Evolutionary conservation across 2,888 invertebrate species (phyloP).

Genomic region (Caenorhabditis plicata): DNA sequence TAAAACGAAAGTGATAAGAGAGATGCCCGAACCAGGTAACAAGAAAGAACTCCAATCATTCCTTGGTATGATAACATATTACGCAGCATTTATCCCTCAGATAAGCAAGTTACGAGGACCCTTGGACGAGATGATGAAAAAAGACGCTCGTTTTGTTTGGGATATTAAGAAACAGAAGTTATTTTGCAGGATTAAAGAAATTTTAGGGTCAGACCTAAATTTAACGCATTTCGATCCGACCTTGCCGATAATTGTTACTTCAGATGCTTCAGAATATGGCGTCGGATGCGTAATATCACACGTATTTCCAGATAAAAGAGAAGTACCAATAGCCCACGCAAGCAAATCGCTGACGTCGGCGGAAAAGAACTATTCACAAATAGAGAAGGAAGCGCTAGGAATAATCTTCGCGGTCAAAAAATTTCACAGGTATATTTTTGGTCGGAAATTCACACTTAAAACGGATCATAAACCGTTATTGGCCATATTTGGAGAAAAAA

Average conservation of each 20-base stretch:
- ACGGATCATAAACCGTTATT: slow-evolving; percentile 69
- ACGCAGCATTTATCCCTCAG: slow-evolving; percentile 16
- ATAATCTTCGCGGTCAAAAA: slow-evolving; percentile 66
- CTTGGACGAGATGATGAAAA: slow-evolving; percentile 4
- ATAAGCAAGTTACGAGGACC: slow-evolving; percentile 8
- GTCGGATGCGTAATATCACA: slow-evolving; percentile 51
- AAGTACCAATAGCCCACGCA: slow-evolving; percentile 47
- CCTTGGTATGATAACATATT: slow-evolving; percentile 28
- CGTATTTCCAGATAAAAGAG: slow-evolving; percentile 34
- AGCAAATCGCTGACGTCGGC: slow-evolving; percentile 43
- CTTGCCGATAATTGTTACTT: slow-evolving; percentile 21
- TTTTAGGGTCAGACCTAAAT: slow-evolving; percentile 1
- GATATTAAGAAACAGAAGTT: background rate
- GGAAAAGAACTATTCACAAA: slow-evolving; percentile 67
- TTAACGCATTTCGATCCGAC: slow-evolving; percentile 35
- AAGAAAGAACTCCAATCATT: slow-evolving; percentile 16
- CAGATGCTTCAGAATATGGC: slow-evolving; percentile 40
- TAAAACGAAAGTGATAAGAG: slow-evolving; percentile 21
- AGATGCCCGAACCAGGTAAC: slow-evolving; percentile 25
- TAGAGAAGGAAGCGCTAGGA: slow-evolving; percentile 67
- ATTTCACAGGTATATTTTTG: slow-evolving; percentile 67
- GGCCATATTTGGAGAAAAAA: slow-evolving; percentile 60
- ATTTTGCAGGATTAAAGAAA: slow-evolving; percentile 1
- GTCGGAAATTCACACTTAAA: slow-evolving; percentile 61
- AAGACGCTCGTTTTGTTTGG: slow-evolving; percentile 11